phyloP scores from a whole-genome alignment of 2,113 vertebrate genomes.

The Sardina pilchardus region DNA sequence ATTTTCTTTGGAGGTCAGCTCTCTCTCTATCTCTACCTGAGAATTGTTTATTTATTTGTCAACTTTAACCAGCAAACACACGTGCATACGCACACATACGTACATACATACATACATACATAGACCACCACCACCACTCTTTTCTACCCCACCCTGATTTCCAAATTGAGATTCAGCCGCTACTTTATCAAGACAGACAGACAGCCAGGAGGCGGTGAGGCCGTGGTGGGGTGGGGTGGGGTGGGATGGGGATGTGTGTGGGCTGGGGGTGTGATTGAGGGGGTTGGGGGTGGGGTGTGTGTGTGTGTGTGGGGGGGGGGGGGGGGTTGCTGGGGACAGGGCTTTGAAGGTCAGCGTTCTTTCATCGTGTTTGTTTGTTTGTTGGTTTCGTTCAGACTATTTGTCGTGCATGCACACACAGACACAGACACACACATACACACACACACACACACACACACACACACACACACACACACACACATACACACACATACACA shows the following conservation, averaged over 20 bases:
- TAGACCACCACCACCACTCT: not conserved
- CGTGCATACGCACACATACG: not conserved
- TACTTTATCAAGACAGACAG: constrained; percentile 66
- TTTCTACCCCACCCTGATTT: constrained; percentile 41
- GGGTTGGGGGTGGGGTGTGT: not conserved
- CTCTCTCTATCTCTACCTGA: constrained; percentile 66
- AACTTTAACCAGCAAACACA: constrained; percentile 10
- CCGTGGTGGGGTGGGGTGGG: not conserved
- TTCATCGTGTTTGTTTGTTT: constrained; percentile 54
- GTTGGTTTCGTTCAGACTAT: constrained; percentile 38
- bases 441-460: not conserved
- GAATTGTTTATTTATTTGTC: constrained; percentile 70
- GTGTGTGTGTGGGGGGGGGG: constrained; percentile 22
- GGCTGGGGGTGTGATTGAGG: constrained; percentile 23
- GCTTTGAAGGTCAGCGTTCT: constrained; percentile 62
- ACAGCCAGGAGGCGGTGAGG: constrained; percentile 47
- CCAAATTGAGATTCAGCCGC: constrained; percentile 62
- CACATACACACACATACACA: not conserved
- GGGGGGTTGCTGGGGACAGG: not conserved
- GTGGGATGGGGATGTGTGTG: constrained; percentile 8
- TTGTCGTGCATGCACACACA: constrained; percentile 41
- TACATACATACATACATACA: constrained; percentile 3
- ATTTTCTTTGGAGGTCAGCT: constrained; percentile 70
- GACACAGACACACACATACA: not conserved
- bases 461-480: not conserved